These are phyloP conservation scores for Sebastes ruberrimus DNA, from an alignment of 2,797 vertebrate species.

Conservation along the genomic window DNA sequence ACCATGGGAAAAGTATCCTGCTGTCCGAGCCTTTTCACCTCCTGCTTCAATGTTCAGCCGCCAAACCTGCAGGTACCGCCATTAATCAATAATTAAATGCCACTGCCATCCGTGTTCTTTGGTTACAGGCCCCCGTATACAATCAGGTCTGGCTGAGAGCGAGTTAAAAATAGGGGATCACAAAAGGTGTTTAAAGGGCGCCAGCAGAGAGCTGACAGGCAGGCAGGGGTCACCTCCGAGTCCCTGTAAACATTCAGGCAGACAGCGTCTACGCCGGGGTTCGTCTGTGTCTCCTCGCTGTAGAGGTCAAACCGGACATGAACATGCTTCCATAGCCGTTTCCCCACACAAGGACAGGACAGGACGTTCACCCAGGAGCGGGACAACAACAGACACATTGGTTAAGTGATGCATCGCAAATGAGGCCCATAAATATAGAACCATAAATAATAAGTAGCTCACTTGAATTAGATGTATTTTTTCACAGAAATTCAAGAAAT, in stretches of 20 bases:
- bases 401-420: slow-evolving; percentile 49
- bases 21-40: slow-evolving; percentile 1
- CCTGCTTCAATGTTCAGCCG: not conserved
- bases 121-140: slow-evolving; percentile 15
- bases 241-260: slow-evolving; percentile 37
- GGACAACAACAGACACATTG: slow-evolving; percentile 4
- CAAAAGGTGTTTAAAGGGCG: slow-evolving; percentile 32
- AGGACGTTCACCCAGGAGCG: slow-evolving; percentile 11
- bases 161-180: slow-evolving; percentile 48
- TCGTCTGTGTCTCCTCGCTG: not conserved
- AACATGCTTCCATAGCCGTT: slow-evolving; percentile 43
- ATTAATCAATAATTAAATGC: slow-evolving; percentile 58
- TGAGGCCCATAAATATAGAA: slow-evolving; percentile 42
- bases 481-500: not conserved
- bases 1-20: not conserved
- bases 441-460: slow-evolving; percentile 19
- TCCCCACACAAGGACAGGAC: slow-evolving; percentile 41
- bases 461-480: not conserved
- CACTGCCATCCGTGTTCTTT: slow-evolving; percentile 29
- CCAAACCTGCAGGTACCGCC: slow-evolving; percentile 3
- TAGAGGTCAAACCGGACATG: slow-evolving; percentile 53
- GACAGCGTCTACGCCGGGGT: slow-evolving; percentile 26
- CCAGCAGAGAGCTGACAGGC: slow-evolving; percentile 13
- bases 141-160: not conserved
- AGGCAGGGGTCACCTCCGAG: slow-evolving; percentile 37